Percentiles rank a stretch among this genome's conserved stretches.
Conservation (phyloP, 1,140 invertebrate genomes). For the Trichonephila inaurata region DNA sequence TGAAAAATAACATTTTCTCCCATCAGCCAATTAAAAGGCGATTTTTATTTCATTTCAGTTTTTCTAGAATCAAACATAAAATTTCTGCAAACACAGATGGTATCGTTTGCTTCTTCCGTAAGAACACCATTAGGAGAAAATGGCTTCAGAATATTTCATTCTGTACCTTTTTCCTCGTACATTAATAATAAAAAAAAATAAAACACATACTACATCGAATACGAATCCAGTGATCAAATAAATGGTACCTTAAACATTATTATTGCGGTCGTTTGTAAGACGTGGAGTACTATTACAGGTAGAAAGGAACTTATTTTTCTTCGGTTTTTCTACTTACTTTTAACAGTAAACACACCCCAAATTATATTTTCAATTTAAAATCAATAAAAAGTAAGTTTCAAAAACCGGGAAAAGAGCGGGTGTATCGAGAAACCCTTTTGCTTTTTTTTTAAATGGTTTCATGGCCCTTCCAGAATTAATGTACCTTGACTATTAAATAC, state of each 20-base stretch:
- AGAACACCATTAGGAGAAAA: background rate
- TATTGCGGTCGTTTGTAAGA: background rate
- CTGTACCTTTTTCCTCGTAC: background rate
- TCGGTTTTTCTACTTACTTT: too few species aligned
- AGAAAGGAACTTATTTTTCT: too few species aligned
- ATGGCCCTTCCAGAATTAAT: too few species aligned
- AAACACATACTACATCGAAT: background rate
- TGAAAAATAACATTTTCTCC: too few species aligned
- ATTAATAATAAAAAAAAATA: background rate
- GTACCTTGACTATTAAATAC: too few species aligned
- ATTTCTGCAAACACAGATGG: background rate
- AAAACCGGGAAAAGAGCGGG: too few species aligned
- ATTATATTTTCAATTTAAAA: too few species aligned
- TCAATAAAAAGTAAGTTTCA: too few species aligned
- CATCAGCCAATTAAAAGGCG: too few species aligned
- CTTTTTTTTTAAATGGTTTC: too few species aligned
- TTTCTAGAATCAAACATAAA: background rate
- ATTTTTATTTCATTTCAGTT: background rate
- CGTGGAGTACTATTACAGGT: background rate
- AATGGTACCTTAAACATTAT: background rate
- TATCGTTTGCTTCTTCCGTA: background rate
- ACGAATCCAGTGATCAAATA: background rate
- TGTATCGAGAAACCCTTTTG: too few species aligned
- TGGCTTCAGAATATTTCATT: background rate
- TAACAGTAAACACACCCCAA: too few species aligned